Evolutionary conservation across 2,888 invertebrate genomes (phyloP).

Genomic region (Rutpela maculata): DNA sequence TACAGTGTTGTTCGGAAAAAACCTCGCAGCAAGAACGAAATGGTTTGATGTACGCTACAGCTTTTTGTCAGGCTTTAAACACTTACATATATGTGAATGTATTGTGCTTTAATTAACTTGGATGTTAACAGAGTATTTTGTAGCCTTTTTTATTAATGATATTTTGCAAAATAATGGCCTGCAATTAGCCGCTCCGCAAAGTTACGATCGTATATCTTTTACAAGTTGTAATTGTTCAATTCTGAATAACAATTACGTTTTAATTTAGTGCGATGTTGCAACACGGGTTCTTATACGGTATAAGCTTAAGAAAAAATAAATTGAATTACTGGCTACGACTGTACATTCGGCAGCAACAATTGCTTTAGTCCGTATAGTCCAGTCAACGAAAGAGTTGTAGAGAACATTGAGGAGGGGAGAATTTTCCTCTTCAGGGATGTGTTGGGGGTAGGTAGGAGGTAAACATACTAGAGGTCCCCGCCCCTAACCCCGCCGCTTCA

Average conservation of each 20-base stretch:
- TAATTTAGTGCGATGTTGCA: constrained; percentile 17
- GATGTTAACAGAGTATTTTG: constrained; percentile 45
- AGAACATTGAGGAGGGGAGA: too few species aligned
- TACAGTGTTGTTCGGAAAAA: constrained; percentile 9
- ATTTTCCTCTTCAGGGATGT: too few species aligned
- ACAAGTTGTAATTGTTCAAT: constrained; percentile 26
- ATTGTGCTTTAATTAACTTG: constrained; percentile 45
- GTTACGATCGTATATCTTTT: constrained; percentile 38
- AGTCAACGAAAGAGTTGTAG: too few species aligned
- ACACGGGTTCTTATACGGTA: constrained; percentile 9
- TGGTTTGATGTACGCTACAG: background rate
- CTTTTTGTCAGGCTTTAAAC: constrained; percentile 34
- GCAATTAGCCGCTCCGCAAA: constrained; percentile 31
- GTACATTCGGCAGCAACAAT: background rate
- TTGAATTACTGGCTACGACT: constrained; percentile 3
- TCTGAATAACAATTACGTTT: constrained; percentile 26
- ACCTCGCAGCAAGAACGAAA: constrained; percentile 16
- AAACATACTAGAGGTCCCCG: too few species aligned
- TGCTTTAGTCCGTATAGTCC: background rate
- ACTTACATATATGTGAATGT: constrained; percentile 23
- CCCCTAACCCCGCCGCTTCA: too few species aligned
- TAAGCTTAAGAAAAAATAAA: background rate
- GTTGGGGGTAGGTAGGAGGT: too few species aligned
- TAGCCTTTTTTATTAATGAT: constrained; percentile 37
- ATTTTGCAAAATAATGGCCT: constrained; percentile 33